phyloP scores from a whole-genome alignment of 2,888 invertebrate species.

The Mesochorus sp. region DNA sequence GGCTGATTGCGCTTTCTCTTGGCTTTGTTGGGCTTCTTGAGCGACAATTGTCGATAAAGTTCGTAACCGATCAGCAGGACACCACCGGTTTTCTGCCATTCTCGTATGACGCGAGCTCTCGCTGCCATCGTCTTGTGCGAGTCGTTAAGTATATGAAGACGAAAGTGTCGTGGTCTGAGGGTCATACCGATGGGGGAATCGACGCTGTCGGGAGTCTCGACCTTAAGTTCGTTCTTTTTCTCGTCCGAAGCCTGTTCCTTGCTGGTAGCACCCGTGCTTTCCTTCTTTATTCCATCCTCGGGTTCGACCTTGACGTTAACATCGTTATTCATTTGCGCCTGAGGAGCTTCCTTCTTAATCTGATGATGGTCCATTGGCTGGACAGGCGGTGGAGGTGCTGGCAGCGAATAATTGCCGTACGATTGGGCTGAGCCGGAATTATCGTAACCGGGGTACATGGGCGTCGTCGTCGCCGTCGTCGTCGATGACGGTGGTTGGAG shows the following conservation, averaged over 20 bases:
- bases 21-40: constrained; percentile 88
- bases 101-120: constrained; percentile 92
- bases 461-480: no score
- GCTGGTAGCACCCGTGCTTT: constrained; percentile 65
- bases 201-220: constrained; percentile 76
- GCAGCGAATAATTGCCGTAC: constrained; percentile 57
- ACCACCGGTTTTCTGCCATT: constrained; percentile 95
- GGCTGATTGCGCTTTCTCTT: constrained; percentile 83
- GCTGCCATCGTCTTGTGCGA: constrained; percentile 95
- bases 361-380: constrained; percentile 68
- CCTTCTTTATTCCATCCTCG: constrained; percentile 65
- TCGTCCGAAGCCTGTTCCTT: constrained; percentile 69
- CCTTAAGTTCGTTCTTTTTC: constrained; percentile 74
- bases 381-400: constrained; percentile 24
- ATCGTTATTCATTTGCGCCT: constrained; percentile 64
- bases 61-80: constrained; percentile 99
- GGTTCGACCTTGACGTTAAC: constrained; percentile 74
- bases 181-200: constrained; percentile 76
- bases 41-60: constrained; percentile 94
- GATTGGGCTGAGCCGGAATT: constrained; percentile 38
- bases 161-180: constrained; percentile 90
- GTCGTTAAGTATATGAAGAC: constrained; percentile 95
- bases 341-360: constrained; percentile 70
- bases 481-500: no score
- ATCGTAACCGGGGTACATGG: constrained; percentile 69